phyloP scores from a whole-genome alignment of 2,113 vertebrate genomes.

The Carassius gibelio region DNA sequence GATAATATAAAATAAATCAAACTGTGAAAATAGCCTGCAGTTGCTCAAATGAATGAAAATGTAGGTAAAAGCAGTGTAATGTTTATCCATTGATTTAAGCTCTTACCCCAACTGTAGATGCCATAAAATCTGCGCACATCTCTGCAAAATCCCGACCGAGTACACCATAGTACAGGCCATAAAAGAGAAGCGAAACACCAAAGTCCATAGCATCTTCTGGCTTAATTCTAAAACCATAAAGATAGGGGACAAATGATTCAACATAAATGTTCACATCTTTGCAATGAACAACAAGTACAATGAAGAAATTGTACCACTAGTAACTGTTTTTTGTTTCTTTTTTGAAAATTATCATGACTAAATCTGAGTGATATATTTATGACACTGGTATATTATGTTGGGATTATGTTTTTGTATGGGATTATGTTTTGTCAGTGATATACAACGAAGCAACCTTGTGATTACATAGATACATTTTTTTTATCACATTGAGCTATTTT shows the following conservation, averaged over 20 bases:
- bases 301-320: too few relatives aligned
- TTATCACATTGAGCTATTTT: too few relatives aligned
- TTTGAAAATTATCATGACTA: too few relatives aligned
- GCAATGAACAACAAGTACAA: background rate
- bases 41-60: too few relatives aligned
- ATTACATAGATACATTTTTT: background rate
- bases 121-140: conserved; percentile 99
- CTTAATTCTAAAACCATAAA: conserved; percentile 84
- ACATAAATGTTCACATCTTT: background rate
- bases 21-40: too few relatives aligned
- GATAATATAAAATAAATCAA: too few relatives aligned
- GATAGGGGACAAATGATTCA: background rate
- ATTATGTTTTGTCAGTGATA: background rate
- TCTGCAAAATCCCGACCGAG: conserved; percentile 96
- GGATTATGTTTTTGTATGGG: background rate
- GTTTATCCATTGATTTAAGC: background rate
- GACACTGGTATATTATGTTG: too few relatives aligned
- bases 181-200: conserved; percentile 95
- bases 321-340: too few relatives aligned
- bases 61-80: background rate
- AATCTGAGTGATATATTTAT: too few relatives aligned
- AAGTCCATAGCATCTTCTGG: conserved; percentile 98
- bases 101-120: conserved; percentile 94
- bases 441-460: background rate
- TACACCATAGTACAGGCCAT: conserved; percentile 96